These are phyloP conservation scores for Phyllostomus discolor DNA, from an alignment of 2,113 vertebrate genomes.

Conservation along the genomic window DNA sequence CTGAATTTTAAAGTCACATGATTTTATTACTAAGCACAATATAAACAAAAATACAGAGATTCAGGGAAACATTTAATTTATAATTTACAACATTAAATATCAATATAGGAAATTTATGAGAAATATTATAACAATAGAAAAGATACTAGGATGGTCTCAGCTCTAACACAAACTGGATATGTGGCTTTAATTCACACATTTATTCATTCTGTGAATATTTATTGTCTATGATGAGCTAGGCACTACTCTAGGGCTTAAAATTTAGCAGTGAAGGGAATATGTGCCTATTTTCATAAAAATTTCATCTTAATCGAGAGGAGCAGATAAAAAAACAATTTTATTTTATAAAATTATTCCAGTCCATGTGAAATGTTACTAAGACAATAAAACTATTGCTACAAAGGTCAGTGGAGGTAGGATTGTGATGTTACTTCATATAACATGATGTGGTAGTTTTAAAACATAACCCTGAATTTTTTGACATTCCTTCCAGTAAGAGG, in stretches of 20 bases:
- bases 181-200: neutral
- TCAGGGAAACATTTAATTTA: neutral
- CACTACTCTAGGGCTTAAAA: neutral
- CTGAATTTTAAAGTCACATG: slow-evolving; percentile 5
- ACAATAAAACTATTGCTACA: neutral
- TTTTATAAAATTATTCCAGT: neutral
- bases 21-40: neutral
- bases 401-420: neutral
- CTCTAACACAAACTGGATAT: neutral
- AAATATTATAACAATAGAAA: neutral
- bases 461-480: neutral
- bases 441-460: neutral
- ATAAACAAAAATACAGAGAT: neutral
- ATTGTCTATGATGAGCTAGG: neutral
- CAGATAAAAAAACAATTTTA: neutral
- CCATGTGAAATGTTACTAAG: neutral
- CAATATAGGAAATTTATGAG: neutral
- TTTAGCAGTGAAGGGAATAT: neutral
- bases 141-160: neutral
- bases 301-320: neutral
- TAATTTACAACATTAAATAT: neutral
- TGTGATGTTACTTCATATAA: neutral
- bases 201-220: neutral
- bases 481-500: neutral
- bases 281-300: neutral